Conservation (phyloP, 2,113 vertebrate genomes). For the Perccottus glenii region DNA sequence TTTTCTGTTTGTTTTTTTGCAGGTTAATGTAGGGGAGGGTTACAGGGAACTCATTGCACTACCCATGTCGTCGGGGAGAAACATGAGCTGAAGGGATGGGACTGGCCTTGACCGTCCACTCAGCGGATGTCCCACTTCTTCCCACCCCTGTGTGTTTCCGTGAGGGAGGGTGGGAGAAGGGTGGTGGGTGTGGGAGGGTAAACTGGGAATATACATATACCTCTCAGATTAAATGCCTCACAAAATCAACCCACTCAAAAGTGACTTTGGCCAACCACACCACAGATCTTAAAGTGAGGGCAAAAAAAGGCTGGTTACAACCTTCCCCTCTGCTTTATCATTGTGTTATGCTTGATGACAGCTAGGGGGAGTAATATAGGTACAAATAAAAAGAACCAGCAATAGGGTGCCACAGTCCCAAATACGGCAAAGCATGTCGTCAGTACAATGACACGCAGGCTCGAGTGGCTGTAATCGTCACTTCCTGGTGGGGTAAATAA, state of each 20-base stretch:
- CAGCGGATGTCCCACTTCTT: constrained; percentile 60
- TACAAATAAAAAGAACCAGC: constrained; percentile 63
- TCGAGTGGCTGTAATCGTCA: constrained; percentile 28
- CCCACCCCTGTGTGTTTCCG: constrained; percentile 74
- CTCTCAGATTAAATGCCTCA: constrained; percentile 75
- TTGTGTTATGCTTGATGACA: constrained; percentile 38
- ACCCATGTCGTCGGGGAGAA: constrained; percentile 84
- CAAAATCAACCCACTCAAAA: constrained; percentile 72
- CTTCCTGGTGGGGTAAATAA: constrained; percentile 37
- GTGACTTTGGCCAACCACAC: constrained; percentile 62
- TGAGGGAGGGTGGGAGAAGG: constrained; percentile 77
- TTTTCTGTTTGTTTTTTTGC: background rate
- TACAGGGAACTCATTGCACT: constrained; percentile 84
- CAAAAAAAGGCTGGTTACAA: constrained; percentile 31
- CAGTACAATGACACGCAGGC: constrained; percentile 37
- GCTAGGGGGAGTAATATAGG: constrained; percentile 38
- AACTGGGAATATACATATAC: constrained; percentile 75
- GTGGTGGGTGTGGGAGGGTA: constrained; percentile 76
- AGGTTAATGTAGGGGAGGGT: constrained; percentile 87
- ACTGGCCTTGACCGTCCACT: constrained; percentile 64
- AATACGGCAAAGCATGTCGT: constrained; percentile 48
- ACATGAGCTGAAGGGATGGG: constrained; percentile 73
- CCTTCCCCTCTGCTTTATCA: constrained; percentile 32
- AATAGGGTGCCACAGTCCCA: constrained; percentile 61
- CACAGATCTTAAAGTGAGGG: constrained; percentile 49